Base-by-base conservation (phyloP, 2,888 invertebrate species). In the Xestobium rufovillosum region DNA sequence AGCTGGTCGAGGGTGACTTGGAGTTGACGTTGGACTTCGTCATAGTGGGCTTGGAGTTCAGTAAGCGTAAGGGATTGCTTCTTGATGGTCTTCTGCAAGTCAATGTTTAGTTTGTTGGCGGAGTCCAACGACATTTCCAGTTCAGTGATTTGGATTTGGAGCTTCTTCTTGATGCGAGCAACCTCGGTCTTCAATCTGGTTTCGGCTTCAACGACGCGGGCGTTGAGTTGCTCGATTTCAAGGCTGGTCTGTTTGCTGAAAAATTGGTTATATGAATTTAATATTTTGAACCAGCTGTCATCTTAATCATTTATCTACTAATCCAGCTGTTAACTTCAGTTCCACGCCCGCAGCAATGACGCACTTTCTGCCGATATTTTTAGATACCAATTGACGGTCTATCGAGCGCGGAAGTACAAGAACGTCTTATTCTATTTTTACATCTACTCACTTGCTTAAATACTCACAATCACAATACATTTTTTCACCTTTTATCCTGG, bases 131-230 rank as follows among this genome's bases (percentile, higher is more conserved):
- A 87, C 75, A 95, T 80, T 69, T 95, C 95, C 61, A 96, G 73
- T 69, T 96, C 95, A 57, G 94, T 94, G 70, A 96, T 95, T 63
- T 91, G 91, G 65, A 94, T 87, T 73, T 94, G 94, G 66, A 94
- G 75, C 86, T 96, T 96, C 91, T 96, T 96, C 85, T 95, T 95
- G 74, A 96, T 88, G 71, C 95, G 89, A 50, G 81, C 78, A 39
- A 96, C 89, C 70, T 96, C 95, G 58, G 91, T 83, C 79, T 94
- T 94, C 68, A 96, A 75, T 68, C 82, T 89, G 53, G 90, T 91
- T 72, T 96, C 95, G 48, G 94, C 92, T 66, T 96, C 95, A 45
- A 91, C 87, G 53, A 96, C 86, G 57, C 95, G 91, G 57, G 91
- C 88, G 66, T 76, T 90, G 70, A 95, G 74, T 69, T 92, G 90